Percentiles rank a stretch among this genome's conserved stretches.
These are phyloP conservation scores for Xanthia icteritia DNA, from an alignment of 2,888 invertebrate species.

Conservation along the genomic window DNA sequence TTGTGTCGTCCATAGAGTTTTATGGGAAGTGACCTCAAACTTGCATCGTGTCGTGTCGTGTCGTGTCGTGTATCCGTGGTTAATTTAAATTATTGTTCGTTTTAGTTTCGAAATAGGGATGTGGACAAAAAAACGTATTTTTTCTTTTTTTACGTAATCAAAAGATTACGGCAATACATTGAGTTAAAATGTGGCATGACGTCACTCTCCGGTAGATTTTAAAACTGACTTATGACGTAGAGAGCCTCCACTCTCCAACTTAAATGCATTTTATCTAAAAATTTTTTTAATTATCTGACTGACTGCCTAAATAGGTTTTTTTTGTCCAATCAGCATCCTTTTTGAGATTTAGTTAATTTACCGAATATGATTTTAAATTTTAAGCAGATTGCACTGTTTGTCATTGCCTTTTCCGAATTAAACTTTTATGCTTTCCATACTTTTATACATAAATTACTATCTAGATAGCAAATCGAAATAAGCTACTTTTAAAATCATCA, in stretches of 20 bases:
- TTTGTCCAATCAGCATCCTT: no score
- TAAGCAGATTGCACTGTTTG: accelerated
- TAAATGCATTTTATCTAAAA: no score
- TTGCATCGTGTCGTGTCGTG: no score
- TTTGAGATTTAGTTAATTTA: not conserved
- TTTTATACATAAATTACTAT: not conserved
- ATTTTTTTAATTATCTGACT: no score
- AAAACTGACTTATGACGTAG: no score
- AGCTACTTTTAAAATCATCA: constrained; percentile 18
- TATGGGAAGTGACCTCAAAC: constrained; percentile 61
- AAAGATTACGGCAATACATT: no score
- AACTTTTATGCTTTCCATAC: not conserved
- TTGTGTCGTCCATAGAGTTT: constrained; percentile 61
- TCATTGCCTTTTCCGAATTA: not conserved
- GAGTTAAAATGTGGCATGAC: no score
- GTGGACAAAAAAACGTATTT: no score
- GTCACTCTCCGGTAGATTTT: no score
- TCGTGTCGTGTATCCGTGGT: constrained; percentile 37
- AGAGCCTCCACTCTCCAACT: no score
- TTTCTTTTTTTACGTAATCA: no score
- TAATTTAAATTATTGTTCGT: constrained; percentile 40
- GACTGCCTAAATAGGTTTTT: no score
- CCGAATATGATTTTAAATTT: not conserved
- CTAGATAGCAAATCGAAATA: not conserved
- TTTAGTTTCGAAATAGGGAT: not conserved